A percentile compares a stretch with the other conserved stretches of the same genome.
These are phyloP conservation scores for Megaceryle alcyon DNA, from an alignment of 2,797 vertebrate species.

Conservation along the genomic window DNA sequence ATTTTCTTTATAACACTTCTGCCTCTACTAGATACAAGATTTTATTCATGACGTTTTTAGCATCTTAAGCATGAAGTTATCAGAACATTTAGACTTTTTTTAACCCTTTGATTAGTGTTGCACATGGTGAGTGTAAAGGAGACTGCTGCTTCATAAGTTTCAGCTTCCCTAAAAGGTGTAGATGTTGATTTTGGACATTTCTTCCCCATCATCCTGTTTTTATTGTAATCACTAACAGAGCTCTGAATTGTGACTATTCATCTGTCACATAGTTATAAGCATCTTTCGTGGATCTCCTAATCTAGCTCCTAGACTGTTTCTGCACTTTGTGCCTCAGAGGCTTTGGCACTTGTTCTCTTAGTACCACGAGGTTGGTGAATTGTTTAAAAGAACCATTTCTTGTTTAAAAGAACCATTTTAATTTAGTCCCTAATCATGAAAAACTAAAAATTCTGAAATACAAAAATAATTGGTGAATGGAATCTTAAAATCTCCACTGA, in stretches of 20 bases:
- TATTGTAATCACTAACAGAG: neutral
- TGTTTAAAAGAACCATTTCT: neutral
- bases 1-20: neutral
- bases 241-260: neutral
- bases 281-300: neutral
- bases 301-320: neutral
- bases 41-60: neutral
- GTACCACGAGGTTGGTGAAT: neutral
- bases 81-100: neutral
- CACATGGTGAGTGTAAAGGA: neutral
- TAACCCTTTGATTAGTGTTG: neutral
- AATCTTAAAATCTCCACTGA: neutral
- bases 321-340: neutral
- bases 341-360: neutral
- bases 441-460: neutral
- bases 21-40: neutral
- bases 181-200: neutral
- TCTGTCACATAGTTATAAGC: neutral
- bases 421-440: neutral
- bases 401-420: neutral
- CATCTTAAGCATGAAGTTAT: neutral
- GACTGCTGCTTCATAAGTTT: neutral
- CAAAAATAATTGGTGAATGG: neutral
- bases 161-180: neutral
- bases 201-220: neutral